A percentile compares a stretch with the other conserved stretches of the same genome.
Conservation (phyloP, 2,797 vertebrate species). For the Neoniphon sammara region DNA sequence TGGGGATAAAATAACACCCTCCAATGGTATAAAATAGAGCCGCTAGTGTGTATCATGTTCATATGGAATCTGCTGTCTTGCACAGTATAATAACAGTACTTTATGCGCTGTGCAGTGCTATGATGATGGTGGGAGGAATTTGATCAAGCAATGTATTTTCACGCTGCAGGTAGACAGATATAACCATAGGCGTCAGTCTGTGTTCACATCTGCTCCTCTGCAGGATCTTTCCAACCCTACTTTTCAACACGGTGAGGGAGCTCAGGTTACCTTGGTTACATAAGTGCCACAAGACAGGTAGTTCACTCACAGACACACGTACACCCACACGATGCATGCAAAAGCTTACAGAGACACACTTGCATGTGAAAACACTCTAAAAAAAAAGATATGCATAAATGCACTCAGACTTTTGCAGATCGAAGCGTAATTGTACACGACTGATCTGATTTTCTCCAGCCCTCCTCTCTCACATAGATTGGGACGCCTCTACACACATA, state of each 20-base stretch:
- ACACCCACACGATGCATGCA: background rate
- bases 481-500: slow-evolving; percentile 4
- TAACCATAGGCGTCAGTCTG: slow-evolving; percentile 14
- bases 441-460: background rate
- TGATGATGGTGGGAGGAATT: slow-evolving; percentile 14
- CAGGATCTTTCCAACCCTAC: slow-evolving; percentile 21
- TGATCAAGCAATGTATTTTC: slow-evolving; percentile 5
- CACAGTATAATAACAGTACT: slow-evolving; percentile 27
- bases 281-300: slow-evolving; percentile 42
- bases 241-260: slow-evolving; percentile 36
- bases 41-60: slow-evolving; percentile 18
- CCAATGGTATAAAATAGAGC: background rate
- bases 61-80: slow-evolving; percentile 14
- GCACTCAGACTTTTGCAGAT: slow-evolving; percentile 18
- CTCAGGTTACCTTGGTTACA: slow-evolving; percentile 65
- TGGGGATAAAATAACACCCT: slow-evolving; percentile 9
- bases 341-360: background rate
- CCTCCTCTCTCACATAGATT: background rate
- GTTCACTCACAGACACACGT: background rate
- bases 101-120: slow-evolving; percentile 4
- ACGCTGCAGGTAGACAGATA: slow-evolving; percentile 16
- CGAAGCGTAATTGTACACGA: slow-evolving; percentile 20
- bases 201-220: slow-evolving; percentile 45
- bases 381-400: slow-evolving; percentile 11
- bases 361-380: background rate